A percentile compares a stretch with the other conserved stretches of the same genome.
These are phyloP conservation scores for Geococcyx californianus DNA, from an alignment of 2,113 vertebrate genomes.

Conservation along the genomic window DNA sequence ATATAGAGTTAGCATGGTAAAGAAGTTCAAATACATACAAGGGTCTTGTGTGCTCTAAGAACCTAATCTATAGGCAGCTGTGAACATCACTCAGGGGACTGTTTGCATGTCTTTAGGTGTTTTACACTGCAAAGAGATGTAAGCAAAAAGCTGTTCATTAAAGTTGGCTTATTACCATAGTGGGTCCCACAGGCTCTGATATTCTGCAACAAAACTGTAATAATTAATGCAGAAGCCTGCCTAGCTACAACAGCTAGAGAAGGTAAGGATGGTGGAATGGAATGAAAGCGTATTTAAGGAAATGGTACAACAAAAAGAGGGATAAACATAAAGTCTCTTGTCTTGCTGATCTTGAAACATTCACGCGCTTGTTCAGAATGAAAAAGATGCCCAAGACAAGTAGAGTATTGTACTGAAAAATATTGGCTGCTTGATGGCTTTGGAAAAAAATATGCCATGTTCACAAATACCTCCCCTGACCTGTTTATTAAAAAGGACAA, in stretches of 20 bases:
- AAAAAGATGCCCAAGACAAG: constrained; percentile 54
- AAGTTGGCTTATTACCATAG: not conserved
- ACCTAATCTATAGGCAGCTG: not conserved
- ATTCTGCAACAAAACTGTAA: not conserved
- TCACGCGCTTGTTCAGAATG: constrained; percentile 1
- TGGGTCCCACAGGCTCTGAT: not conserved
- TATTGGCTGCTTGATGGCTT: constrained; percentile 12
- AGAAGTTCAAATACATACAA: not conserved
- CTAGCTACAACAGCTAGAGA: not conserved
- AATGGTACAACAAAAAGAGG: not conserved
- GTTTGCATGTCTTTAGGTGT: not conserved
- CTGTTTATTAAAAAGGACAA: constrained; percentile 54
- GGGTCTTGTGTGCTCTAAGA: not conserved
- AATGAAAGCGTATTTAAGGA: constrained; percentile 7
- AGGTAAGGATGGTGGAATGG: not conserved
- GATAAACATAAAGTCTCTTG: constrained; percentile 47
- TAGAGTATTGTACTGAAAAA: constrained; percentile 44
- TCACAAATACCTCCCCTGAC: constrained; percentile 46
- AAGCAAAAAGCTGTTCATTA: not conserved
- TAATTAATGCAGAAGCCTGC: not conserved
- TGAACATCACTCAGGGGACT: not conserved
- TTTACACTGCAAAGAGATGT: not conserved
- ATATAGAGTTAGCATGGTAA: not conserved
- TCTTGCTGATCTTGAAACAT: constrained; percentile 29
- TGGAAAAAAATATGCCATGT: constrained; percentile 33